Evolutionary conservation across 2,113 vertebrate genomes (phyloP), one percentile per base, ranked within the genome.

Genomic region (Etheostoma cragini): DNA sequence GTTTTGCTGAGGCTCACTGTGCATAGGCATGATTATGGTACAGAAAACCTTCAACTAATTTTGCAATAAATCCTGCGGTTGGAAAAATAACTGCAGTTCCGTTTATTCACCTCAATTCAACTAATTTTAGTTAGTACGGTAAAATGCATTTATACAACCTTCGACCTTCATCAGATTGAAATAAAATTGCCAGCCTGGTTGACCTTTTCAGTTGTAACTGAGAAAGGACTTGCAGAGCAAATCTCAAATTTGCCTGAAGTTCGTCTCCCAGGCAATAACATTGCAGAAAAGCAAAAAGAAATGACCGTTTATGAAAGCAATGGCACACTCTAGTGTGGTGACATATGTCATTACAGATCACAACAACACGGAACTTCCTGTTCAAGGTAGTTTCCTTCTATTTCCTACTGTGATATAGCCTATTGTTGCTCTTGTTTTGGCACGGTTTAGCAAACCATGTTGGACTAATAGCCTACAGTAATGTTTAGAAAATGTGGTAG

Each of bases 291-390:
- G 13, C 0, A 10, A 22, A 17, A 58, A 10, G 8, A 71, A 76
- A 42, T 22, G 1, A 12, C 10, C n/a, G 0, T 47, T 57, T 57
- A 63, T 56, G 11, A 22, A 30, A 62, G 13, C 47, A 45, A 78
- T 5, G 21, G 24, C 45, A 0, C 74, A 7, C 22, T 75, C 89
- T 86, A 22, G 56, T 53, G 91, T 53, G 91, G 76, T 46, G 7
- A 53, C 21, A 33, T 0, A 0, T 57, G 1, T 1, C 0, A 80
- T 8, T 26, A 22, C 67, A 67, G 12, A 0, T 0, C 1, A 53
- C 1, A n/a, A 72, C 62, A 62, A 73, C 49, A 61, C 74, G 63
- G 70, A 68, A 89, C 79, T 88, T 89, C 81, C 79, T 82, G 85
- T 78, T 68, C 2, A 30, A 35, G 7, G 42, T 15, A 1, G 45